Evolutionary conservation across 2,113 vertebrate genomes (phyloP), one percentile per base, ranked within the genome.

Genomic region (Petaurus breviceps): DNA sequence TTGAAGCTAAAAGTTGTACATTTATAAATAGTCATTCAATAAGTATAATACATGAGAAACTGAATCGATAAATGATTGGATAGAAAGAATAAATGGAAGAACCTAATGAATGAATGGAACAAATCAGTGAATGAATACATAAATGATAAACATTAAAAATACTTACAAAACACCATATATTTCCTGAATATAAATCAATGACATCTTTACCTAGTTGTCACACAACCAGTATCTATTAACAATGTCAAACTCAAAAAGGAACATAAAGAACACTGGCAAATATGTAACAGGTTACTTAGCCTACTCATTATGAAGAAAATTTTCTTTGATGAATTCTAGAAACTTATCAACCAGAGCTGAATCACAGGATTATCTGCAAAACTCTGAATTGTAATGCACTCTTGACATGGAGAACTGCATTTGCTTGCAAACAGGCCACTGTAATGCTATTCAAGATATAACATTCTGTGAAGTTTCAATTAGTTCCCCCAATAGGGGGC

Each of bases 391-490:
- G 22, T 97, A 97, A 97, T 92, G 54, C 12, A 89, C 95, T 94
- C 93, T 95, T 97, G 95, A 96, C 93, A 91, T 16, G 96, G 68
- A 68, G 94, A 96, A 96, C 96, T 96, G 93, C 55, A 95, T 51
- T 93, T 93, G 90, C 94, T 95, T 96, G 94, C 94, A 96, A 95
- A 94, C 94, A 96, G 92, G 89, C 90, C 91, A 16, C 37, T 97
- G 51, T 94, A 96, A 93, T 94, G 51, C 89, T 90, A 47, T 95
- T 97, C 95, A 93, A 96, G 94, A 94, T 93, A 95, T 54, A 97
- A 51, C 89, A 95, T 96, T 96, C 93, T 94, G 89, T 97, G 92
- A 95, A 68, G 92, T 94, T 97, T 95, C 96, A 97, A 97, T 97
- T 97, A 97, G 68, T 96, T 98, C 91, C 90, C 96, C 94, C 94